Base-by-base conservation (phyloP, 2,113 vertebrate genomes). In the Nicator chloris region DNA sequence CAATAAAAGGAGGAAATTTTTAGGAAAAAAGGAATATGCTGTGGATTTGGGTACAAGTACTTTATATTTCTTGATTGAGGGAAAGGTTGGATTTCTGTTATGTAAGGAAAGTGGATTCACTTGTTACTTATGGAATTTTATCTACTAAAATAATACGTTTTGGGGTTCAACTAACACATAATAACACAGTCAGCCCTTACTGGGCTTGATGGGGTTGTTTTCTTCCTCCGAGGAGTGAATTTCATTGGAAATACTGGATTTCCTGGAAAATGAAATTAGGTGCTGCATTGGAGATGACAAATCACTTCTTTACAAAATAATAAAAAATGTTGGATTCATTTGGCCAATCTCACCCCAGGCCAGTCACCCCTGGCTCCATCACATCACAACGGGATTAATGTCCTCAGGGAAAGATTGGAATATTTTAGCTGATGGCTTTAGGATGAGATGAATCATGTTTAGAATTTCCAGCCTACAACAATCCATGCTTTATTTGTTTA, bases 141-240 rank as follows among this genome's bases (percentile, higher is more conserved):
- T 66, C 26, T 79, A 57, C 11, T 37, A 69, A 71, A n/a, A 71
- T 35, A 61, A 37, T 68, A 70, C 69, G 39, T 56, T 31, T 26
- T 2, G 4, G 9, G 20, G 15, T 73, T 13, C 45, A 50, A 2
- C 12, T 45, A 24, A 22, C 0, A 2, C 7, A 4, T 68, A 40
- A 65, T 31, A 49, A 33, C 53, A 19, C 61, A 51, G 8, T 7
- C 47, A 79, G 26, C 30, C 37, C 42, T 75, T 68, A 17, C 21
- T 28, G 49, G 22, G 20, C 44, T 44, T 61, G n/a, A 15, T 31
- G 26, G 18, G 22, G 10, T 68, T 75, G 11, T 2, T 30, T 87
- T 83, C 44, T 47, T 35, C 40, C 37, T 88, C 45, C 10, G 7
- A 9, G 28, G 50, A 77, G 6, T 35, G 42, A 42, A 35, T 21